A percentile compares a stretch with the other conserved stretches of the same genome.
These are phyloP conservation scores for Cotesia typhae DNA, from an alignment of 1,140 invertebrate genomes.

Conservation along the genomic window DNA sequence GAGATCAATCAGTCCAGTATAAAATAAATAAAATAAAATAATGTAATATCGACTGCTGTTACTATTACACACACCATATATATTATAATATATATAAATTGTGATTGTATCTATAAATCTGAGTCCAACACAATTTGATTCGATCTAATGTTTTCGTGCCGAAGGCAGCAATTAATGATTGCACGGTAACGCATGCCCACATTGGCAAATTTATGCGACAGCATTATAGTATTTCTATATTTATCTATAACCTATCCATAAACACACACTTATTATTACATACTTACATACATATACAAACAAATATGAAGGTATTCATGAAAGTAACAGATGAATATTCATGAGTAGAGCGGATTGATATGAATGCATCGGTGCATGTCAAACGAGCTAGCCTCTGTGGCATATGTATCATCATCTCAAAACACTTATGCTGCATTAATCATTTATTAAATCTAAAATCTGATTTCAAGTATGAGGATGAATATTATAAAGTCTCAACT, in stretches of 20 bases:
- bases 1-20: constrained; percentile 9
- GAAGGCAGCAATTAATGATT: constrained; percentile 57
- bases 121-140: constrained; percentile 31
- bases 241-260: constrained; percentile 34
- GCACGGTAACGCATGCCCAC: constrained; percentile 52
- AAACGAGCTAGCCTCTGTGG: constrained; percentile 45
- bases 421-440: constrained; percentile 19
- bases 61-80: neutral
- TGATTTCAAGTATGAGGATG: neutral
- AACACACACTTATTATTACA: constrained; percentile 41
- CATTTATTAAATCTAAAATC: constrained; percentile 56
- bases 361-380: constrained; percentile 64
- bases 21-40: neutral
- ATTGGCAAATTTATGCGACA: constrained; percentile 58
- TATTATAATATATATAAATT: constrained; percentile 11
- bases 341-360: constrained; percentile 63
- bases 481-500: too few relatives aligned
- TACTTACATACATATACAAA: neutral
- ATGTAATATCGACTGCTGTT: too few relatives aligned
- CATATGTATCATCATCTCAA: constrained; percentile 28
- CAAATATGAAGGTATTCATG: constrained; percentile 31
- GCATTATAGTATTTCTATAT: constrained; percentile 18
- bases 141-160: constrained; percentile 31
- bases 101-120: constrained; percentile 22
- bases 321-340: constrained; percentile 58